Base-by-base conservation (phyloP, 2,888 invertebrate genomes). In the Ormyrus thymus region DNA sequence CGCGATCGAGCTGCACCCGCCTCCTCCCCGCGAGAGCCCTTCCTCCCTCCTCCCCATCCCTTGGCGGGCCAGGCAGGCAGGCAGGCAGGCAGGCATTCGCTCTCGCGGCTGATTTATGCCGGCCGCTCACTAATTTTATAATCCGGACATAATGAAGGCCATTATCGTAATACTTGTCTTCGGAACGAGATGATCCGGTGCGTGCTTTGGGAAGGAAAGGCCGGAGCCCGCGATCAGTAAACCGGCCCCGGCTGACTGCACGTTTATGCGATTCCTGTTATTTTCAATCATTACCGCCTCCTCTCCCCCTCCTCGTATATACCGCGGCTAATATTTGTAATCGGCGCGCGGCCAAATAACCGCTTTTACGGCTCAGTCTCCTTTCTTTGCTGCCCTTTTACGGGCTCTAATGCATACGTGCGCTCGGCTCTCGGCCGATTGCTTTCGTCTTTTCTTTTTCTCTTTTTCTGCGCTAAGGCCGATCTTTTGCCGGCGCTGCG, bases 221-320 rank as follows among this genome's bases (percentile, higher is more conserved):
- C 43, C 13, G 56, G 10, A 55, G 83, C 82, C 84, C 83, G 77
- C 84, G 84, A 86, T 86, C 86, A 84, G 81, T 83, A 69, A 82
- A 84, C 84, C 2, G 46, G n/a, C 48, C 13, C 11, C 11, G 83
- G 82, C 83, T 88, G 86, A 88, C 87, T 88, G 85, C 86, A 88
- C 87, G 86, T 87, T 87, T 88, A 87, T 85, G 79, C 84, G 87
- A 88, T 87, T 88, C 87, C 87, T 88, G 88, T 88, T 88, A 88
- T 88, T 88, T 88, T 87, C 87, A 86, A 87, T 87, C 87, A 87
- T 88, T 88, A 72, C 80, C 80, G 79, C 74, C 78, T 70, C 79
- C n/a, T 45, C 59, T 29, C 59, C 13, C 55, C 46, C 15, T 5
- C 15, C 0, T 48, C 29, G 48, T 15, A 69, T 46, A 61, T 59